Base-by-base conservation (phyloP, 2,797 vertebrate species). In the Anabas testudineus region DNA sequence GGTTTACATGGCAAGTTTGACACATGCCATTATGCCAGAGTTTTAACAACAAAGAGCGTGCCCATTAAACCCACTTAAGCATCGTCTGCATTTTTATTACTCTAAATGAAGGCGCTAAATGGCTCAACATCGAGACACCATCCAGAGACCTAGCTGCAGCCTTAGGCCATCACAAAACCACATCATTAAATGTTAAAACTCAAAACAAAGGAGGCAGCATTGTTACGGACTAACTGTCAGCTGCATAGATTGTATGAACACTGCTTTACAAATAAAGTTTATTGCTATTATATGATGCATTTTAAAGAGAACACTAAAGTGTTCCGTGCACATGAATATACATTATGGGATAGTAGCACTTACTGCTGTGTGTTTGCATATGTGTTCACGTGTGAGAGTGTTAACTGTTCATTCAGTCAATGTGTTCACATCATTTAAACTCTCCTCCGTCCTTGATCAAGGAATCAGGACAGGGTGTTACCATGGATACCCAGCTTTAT, bases 401-500 rank as follows among this genome's bases (percentile, higher is more conserved):
- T 68, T 46, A 71, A 74, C 66, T 30, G 71, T 74, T 76, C 83
- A 66, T 82, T 86, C 87, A 87, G 67, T 74, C 73, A 22, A 45
- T 74, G 53, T 42, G 48, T 78, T 79, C 68, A 77, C 73, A 63
- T 67, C 67, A 51, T 82, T 87, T 72, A 86, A 87, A 81, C 84
- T 73, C 80, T 85, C 90, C 85, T 81, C 80, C 80, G 81, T 92
- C 93, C 91, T 93, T 93, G 88, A 93, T 90, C 84, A 80, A 80
- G 82, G 90, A 94, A 92, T 91, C 84, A 86, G 91, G 89, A 93
- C 87, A 81, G 78, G 82, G 85, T 81, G 93, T 94, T 94, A 84
- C 93, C 86, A 94, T 92, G 90, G 92, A 90, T 87, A 94, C 90
- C 76, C 76, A 62, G 90, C 89, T 93, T 90, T 78, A 76, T 91